These are phyloP conservation scores for Anhinga anhinga DNA, from an alignment of 2,113 vertebrate species.

Conservation along the genomic window DNA sequence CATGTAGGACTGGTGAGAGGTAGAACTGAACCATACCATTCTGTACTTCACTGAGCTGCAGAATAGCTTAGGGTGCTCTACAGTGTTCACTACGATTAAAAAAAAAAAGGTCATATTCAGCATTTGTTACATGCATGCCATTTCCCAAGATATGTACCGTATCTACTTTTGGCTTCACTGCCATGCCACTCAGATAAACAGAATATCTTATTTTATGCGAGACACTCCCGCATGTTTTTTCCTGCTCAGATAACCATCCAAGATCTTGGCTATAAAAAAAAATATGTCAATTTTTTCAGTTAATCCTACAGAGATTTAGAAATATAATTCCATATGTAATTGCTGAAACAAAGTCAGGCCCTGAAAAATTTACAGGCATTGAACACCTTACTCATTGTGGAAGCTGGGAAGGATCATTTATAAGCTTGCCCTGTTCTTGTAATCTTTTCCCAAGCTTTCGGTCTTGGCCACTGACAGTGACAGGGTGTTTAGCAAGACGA, in stretches of 20 bases:
- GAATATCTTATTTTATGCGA: neutral
- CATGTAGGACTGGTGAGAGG: neutral
- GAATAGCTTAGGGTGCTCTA: neutral
- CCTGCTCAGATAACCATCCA: neutral
- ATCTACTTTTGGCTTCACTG: neutral
- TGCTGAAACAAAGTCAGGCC: neutral
- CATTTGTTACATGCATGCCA: neutral
- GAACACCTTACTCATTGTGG: neutral
- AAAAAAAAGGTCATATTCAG: neutral
- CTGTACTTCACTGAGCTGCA: neutral
- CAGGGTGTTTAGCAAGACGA: neutral
- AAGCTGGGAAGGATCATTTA: neutral
- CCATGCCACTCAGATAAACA: neutral
- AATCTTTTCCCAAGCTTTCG: neutral
- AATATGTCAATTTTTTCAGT: neutral
- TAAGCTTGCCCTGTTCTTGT: neutral
- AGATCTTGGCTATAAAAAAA: neutral
- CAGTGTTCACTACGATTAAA: neutral
- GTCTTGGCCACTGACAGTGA: neutral
- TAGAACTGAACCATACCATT: neutral
- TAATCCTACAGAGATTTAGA: neutral
- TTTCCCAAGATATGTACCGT: neutral
- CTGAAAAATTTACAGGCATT: neutral
- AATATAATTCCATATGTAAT: neutral
- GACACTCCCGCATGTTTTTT: neutral